A percentile compares a stretch with the other conserved stretches of the same genome.
Evolutionary conservation across 1,140 invertebrate species (phyloP).

Genomic region (Rhopalosiphum padi): DNA sequence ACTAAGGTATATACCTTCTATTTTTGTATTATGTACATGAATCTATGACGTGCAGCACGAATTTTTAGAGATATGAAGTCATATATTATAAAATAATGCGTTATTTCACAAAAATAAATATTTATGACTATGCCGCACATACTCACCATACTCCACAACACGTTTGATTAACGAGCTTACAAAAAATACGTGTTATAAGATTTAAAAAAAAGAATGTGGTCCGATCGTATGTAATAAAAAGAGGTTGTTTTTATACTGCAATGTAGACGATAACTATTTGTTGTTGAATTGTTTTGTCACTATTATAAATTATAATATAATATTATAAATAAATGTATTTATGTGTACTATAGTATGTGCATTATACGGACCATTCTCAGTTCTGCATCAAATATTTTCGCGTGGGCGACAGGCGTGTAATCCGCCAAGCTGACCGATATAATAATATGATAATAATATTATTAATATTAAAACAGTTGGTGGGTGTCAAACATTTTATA

Average conservation of each 20-base stretch:
- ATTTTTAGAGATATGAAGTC: not conserved
- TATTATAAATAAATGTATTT: not conserved
- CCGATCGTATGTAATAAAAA: too few relatives aligned
- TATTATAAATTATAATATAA: not conserved
- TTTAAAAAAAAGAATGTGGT: not conserved
- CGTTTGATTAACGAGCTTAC: not conserved
- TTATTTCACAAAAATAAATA: not conserved
- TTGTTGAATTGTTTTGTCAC: not conserved
- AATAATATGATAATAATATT: not conserved
- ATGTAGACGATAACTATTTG: not conserved
- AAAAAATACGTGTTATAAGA: not conserved
- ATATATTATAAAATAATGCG: not conserved
- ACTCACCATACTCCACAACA: not conserved
- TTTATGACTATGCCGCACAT: not conserved
- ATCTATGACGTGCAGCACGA: not conserved
- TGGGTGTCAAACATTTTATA: not conserved
- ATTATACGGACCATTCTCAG: not conserved
- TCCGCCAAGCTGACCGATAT: not conserved
- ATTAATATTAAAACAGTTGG: not conserved
- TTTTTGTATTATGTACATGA: not conserved
- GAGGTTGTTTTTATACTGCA: not conserved
- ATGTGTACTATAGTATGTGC: not conserved
- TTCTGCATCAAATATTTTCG: not conserved
- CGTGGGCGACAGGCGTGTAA: not conserved
- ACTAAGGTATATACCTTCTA: not conserved